Evolutionary conservation across 2,797 vertebrate species (phyloP), one percentile per base, ranked within the genome.

Genomic region (Balearica regulorum): DNA sequence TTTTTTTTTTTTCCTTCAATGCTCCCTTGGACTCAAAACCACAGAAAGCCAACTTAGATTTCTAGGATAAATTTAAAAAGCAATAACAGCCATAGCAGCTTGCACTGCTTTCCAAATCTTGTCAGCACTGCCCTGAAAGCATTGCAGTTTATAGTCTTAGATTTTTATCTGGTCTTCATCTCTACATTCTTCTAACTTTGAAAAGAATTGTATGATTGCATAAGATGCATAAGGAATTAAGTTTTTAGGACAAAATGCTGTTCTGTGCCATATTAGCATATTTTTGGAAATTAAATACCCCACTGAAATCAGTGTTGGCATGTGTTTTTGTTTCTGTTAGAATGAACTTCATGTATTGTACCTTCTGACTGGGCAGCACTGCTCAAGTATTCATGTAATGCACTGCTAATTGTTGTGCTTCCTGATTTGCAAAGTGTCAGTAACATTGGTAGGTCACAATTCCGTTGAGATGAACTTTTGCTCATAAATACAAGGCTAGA

Each of bases 281-380:
- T 41, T 49, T 93, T 73, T 83, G 3, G 24, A 26, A 89, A 46
- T 79, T 0, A 39, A 85, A 28, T 53, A 21, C 11, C 33, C 17
- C 24, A 10, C n/a, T 82, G n/a, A 62, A 62, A 64, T 78, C 17
- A 37, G 55, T 19, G 11, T 55, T 7, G 1, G 1, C 4, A 0
- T 2, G 2, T 3, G 8, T 0, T 6, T 44, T 62, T 54, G 16
- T 39, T 92, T 85, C 4, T 2, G 2, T 86, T 68, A 39, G n/a
- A 46, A 46, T 19, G 9, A 51, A 16, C 15, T 39, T 65, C 4
- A 14, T 15, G 5, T 48, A 1, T 31, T 41, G 15, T 58, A n/a
- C 14, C 51, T 90, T 49, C 57, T n/a, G 49, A 1, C 11, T 41
- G 29, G 43, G 19, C 26, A 9, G 9, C 2, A 1, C 22, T 86